phyloP scores from a whole-genome alignment of 2,888 invertebrate genomes.

The Spodoptera littoralis region DNA sequence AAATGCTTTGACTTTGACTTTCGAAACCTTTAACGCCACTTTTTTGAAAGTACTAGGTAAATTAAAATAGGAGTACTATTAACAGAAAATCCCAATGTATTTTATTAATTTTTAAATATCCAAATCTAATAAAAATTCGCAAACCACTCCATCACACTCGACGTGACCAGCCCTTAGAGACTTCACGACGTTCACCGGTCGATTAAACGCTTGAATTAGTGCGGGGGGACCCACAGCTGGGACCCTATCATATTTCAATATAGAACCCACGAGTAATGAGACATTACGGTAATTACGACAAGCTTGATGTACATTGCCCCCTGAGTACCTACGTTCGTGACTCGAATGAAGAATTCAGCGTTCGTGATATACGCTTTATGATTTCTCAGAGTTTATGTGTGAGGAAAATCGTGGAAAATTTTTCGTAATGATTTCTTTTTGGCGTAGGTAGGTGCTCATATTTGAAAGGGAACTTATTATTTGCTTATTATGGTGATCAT shows the following conservation, averaged over 20 bases:
- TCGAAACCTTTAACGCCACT: too few species aligned
- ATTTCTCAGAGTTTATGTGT: constrained; percentile 25
- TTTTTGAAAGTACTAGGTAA: too few species aligned
- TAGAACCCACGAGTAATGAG: constrained; percentile 58
- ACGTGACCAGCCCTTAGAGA: constrained; percentile 48
- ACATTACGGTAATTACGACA: constrained; percentile 56
- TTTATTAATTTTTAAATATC: neutral
- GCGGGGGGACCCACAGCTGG: constrained; percentile 72
- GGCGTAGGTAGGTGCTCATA: neutral
- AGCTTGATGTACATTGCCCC: constrained; percentile 59
- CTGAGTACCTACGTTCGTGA: constrained; percentile 51
- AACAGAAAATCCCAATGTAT: too few species aligned
- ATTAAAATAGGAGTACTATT: too few species aligned
- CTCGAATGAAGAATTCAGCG: constrained; percentile 35
- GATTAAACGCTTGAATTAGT: constrained; percentile 78
- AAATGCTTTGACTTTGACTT: too few species aligned
- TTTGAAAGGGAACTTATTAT: neutral
- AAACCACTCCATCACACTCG: constrained; percentile 42
- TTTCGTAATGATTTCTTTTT: constrained; percentile 4
- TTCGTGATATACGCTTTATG: constrained; percentile 28
- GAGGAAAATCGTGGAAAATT: constrained; percentile 16
- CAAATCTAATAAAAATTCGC: constrained; percentile 8
- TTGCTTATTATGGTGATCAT: too few species aligned
- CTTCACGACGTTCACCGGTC: constrained; percentile 59
- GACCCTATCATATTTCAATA: constrained; percentile 79